A percentile compares a stretch with the other conserved stretches of the same genome.
Evolutionary conservation across 2,113 vertebrate genomes (phyloP).

Genomic region (Ageneiosus marmoratus): DNA sequence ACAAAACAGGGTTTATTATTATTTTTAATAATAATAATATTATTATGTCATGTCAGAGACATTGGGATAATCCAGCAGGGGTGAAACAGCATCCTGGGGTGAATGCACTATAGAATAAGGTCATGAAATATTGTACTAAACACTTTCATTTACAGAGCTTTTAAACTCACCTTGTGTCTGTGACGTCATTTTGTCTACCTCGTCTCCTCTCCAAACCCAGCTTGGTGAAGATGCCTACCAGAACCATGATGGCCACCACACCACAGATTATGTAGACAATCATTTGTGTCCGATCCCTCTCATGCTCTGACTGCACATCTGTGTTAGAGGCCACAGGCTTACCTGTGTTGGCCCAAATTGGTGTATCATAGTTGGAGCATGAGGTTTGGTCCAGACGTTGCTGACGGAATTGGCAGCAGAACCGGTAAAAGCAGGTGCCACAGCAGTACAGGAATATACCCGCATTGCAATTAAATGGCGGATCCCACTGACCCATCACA

Average conservation of each 20-base stretch:
- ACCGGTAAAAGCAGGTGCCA: conserved; percentile 95
- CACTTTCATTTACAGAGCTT: background rate
- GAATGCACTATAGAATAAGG: background rate
- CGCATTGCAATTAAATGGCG: conserved; percentile 94
- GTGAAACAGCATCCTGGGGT: background rate
- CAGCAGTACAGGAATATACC: conserved; percentile 93
- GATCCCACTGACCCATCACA: conserved; percentile 98
- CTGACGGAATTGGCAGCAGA: conserved; percentile 93
- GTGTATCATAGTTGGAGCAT: conserved; percentile 91
- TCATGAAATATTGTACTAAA: background rate
- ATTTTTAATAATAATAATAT: too few relatives aligned
- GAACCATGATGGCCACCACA: conserved; percentile 90
- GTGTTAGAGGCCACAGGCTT: conserved; percentile 81
- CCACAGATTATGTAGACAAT: conserved; percentile 93
- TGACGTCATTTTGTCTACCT: conserved; percentile 79
- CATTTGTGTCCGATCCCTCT: conserved; percentile 86
- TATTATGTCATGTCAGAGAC: background rate
- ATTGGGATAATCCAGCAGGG: background rate
- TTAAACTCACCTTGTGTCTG: conserved; percentile 82
- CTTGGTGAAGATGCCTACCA: conserved; percentile 91
- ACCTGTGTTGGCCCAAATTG: conserved; percentile 88
- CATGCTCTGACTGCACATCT: conserved; percentile 75
- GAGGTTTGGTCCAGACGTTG: conserved; percentile 88
- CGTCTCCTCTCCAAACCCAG: conserved; percentile 86
- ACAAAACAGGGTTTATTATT: background rate